Evolutionary conservation across 2,113 vertebrate species (phyloP), one percentile per base, ranked within the genome.

Genomic region (Platysteira castanea): DNA sequence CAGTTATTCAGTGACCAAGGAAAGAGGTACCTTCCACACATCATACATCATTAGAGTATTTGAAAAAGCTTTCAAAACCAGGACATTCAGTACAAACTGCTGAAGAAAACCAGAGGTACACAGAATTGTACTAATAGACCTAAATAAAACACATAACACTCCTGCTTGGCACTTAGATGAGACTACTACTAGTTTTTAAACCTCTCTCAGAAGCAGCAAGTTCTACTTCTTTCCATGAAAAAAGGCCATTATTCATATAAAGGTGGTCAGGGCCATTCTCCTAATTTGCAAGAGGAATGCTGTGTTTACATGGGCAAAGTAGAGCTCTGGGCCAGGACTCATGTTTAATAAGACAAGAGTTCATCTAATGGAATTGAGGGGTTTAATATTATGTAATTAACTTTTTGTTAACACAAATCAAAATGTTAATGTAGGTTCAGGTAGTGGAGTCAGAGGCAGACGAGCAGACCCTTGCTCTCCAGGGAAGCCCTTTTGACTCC

Each of bases 401-500:
- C 15, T 76, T 76, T 53, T 61, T 33, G 37, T 53, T 81, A 89
- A 15, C 17, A 18, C 61, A 74, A 84, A 88, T 56, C 33, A 60
- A 70, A 92, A 64, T 0, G 15, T 12, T 14, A 30, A 35, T 7
- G 28, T 9, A 37, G 27, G 21, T 24, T 67, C 31, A 75, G 41
- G n/a, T 37, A 26, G 26, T 73, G 39, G 42, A 78, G 60, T 13
- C 60, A 60, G 39, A 82, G 49, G 57, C 52, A 87, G 69, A 30
- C 0, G 0, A 82, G 47, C 27, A 82, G 61, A 64, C 7, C 81
- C 26, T 33, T 6, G 1, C 11, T 50, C 33, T 41, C 41, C 35
- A n/a, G 65, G 37, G 46, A 64, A 89, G 30, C 7, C 49, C 33
- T 74, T 70, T 5, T 35, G 54, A 54, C 67, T 41, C 57, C 46